Conservation (phyloP, 2,888 invertebrate species). For the Cephus rjabovi region DNA sequence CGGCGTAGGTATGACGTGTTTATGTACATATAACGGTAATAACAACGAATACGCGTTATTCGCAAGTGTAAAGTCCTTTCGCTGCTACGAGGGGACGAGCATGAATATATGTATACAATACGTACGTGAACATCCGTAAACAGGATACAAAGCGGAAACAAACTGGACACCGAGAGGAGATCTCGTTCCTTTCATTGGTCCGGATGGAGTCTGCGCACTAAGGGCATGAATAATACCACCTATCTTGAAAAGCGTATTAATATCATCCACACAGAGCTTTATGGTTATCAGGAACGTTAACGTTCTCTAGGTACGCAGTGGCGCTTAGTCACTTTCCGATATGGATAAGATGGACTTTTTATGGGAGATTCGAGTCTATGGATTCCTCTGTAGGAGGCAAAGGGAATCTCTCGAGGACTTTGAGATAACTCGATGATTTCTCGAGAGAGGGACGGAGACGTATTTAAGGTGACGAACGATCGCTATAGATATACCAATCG, state of each 20-base stretch:
- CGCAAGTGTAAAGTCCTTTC: slow-evolving; percentile 23
- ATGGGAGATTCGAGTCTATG: background rate
- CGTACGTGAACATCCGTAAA: background rate
- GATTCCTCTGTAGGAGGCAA: background rate
- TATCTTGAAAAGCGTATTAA: background rate
- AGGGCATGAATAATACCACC: too few relatives aligned
- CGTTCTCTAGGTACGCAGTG: background rate
- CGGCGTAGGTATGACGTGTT: slow-evolving; percentile 31
- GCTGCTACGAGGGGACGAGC: background rate
- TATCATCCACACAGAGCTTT: background rate
- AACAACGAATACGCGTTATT: slow-evolving; percentile 3
- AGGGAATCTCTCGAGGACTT: background rate
- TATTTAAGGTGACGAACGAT: background rate
- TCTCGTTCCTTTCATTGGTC: background rate
- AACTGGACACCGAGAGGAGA: background rate
- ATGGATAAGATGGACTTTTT: background rate
- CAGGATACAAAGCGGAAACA: background rate
- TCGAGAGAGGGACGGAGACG: background rate
- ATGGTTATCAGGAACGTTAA: background rate
- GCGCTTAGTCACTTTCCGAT: background rate
- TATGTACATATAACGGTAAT: slow-evolving; percentile 31
- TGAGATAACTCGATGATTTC: background rate
- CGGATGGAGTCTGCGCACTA: background rate
- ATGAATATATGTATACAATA: background rate
- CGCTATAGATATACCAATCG: background rate